Evolutionary conservation across 2,797 vertebrate species (phyloP).

Genomic region (Spinibarbus caldwelli): DNA sequence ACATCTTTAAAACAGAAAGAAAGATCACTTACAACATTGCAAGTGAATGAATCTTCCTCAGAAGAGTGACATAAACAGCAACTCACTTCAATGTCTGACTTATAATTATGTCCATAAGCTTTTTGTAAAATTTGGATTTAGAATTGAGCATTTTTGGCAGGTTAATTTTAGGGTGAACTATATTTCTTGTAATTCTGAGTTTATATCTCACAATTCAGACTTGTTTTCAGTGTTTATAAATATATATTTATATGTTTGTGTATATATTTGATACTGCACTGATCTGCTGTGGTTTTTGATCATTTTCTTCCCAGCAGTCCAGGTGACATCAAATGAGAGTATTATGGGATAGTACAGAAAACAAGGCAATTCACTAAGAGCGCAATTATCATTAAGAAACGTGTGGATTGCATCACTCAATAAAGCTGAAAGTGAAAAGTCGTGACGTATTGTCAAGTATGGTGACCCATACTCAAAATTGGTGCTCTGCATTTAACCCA

Average conservation of each 20-base stretch:
- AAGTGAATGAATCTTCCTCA: not conserved
- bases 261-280: not conserved
- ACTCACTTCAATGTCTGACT: too few relatives aligned
- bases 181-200: not conserved
- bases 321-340: not conserved
- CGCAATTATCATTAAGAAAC: slow-evolving; percentile 13
- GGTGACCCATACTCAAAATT: too few relatives aligned
- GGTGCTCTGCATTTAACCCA: too few relatives aligned
- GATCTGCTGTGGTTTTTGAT: not conserved
- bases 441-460: too few relatives aligned
- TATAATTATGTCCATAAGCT: too few relatives aligned
- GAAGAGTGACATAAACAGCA: not conserved
- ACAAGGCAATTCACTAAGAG: not conserved
- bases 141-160: not conserved
- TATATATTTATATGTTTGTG: not conserved
- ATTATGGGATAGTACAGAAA: not conserved
- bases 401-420: slow-evolving; percentile 7
- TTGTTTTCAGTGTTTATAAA: too few relatives aligned
- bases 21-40: not conserved
- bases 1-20: not conserved
- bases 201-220: not conserved
- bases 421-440: too few relatives aligned
- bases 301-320: not conserved
- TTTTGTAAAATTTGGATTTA: not conserved
- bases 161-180: not conserved